Conservation (phyloP, 2,888 invertebrate genomes). For the Cylloceria caligata region DNA sequence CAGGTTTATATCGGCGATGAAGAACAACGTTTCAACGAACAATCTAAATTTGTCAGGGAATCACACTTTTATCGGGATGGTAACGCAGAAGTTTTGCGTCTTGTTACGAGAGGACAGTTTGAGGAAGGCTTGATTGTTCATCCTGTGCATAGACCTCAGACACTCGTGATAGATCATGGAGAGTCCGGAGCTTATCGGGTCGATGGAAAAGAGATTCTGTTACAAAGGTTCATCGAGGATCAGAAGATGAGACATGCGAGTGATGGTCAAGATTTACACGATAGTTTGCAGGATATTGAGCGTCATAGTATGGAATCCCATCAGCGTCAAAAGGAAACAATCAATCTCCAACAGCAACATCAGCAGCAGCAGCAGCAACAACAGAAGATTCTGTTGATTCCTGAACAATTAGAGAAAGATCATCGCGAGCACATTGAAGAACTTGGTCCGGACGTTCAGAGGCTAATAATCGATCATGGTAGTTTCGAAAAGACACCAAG, state of each 20-base stretch:
- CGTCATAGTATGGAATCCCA: slow-evolving; percentile 79
- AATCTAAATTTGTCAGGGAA: slow-evolving; percentile 86
- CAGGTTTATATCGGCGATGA: slow-evolving; percentile 75
- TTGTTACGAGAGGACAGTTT: slow-evolving; percentile 90
- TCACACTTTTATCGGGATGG: slow-evolving; percentile 94
- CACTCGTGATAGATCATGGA: slow-evolving; percentile 86
- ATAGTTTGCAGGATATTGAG: slow-evolving; percentile 75
- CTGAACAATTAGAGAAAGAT: slow-evolving; percentile 77
- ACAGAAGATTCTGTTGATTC: slow-evolving; percentile 77
- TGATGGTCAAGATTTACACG: slow-evolving; percentile 71
- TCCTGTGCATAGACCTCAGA: slow-evolving; percentile 85
- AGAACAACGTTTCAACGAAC: slow-evolving; percentile 79
- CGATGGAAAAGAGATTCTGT: slow-evolving; percentile 93
- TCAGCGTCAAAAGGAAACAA: slow-evolving; percentile 70
- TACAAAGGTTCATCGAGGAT: slow-evolving; percentile 94
- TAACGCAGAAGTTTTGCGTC: slow-evolving; percentile 92
- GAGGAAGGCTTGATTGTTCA: slow-evolving; percentile 84
- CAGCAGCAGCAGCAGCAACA: slow-evolving; percentile 66
- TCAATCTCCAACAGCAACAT: slow-evolving; percentile 49
- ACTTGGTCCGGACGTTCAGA: slow-evolving; percentile 76
- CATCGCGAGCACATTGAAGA: slow-evolving; percentile 77
- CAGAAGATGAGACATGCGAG: slow-evolving; percentile 83
- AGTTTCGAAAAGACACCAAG: slow-evolving; percentile 67
- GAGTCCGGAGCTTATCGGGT: slow-evolving; percentile 88
- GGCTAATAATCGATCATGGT: slow-evolving; percentile 76